Evolutionary conservation across 2,113 vertebrate species (phyloP), one percentile per base, ranked within the genome.

Genomic region (Aspidoscelis tigris): DNA sequence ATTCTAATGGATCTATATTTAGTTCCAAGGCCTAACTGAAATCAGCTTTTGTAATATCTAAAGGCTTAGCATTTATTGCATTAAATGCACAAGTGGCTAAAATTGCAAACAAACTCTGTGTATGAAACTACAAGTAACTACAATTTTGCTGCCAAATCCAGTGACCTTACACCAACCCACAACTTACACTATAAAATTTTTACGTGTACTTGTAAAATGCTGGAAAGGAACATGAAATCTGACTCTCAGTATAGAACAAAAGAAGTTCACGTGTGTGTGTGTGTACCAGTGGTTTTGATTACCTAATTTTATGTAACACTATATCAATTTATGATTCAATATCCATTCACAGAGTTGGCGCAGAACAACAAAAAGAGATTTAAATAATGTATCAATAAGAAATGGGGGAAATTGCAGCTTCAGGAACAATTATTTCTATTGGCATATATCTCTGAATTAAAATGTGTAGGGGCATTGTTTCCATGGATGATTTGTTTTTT

Each of bases 141-240:
- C 11, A 84, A 58, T 43, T 88, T 85, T 70, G 81, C 86, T 93
- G 90, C 89, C 86, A 90, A 89, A 88, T 92, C 81, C 93, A 92
- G 86, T 88, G 93, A 92, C 86, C 87, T 81, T 91, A 83, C 78
- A 93, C 87, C 83, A 91, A 94, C 88, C 93, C 73, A 24, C 78
- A 90, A 89, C 70, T 91, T 92, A 92, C 86, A 95, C 92, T 87
- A 93, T 93, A 92, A 96, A 94, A 64, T 87, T 94, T 61, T 58
- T 95, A 93, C 79, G 61, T 41, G 88, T 86, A 86, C 78, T 82
- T 91, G 86, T 93, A 93, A 95, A 90, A 87, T 72, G 61, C 89
- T 93, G 90, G 92, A 95, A 94, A 85, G 91, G 88, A 91, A 88
- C 84, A 80, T 89, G 91, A 93, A 93, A 91, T 83, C 53, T 84